A percentile compares a stretch with the other conserved stretches of the same genome.
Conservation (phyloP, 2,888 invertebrate genomes). For the Polydrusus cervinus region DNA sequence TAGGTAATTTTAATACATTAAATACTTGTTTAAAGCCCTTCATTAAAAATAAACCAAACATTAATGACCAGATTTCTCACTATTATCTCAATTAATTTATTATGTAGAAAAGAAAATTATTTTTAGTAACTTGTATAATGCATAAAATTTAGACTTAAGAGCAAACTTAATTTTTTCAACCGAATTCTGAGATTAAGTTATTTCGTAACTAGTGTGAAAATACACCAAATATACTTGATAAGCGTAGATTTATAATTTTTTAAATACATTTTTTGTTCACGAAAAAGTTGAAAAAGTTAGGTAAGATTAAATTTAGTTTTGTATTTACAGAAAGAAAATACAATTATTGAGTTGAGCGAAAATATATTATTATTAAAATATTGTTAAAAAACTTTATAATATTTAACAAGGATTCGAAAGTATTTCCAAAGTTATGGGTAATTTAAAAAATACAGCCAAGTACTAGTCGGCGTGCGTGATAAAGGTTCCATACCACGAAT, state of each 20-base stretch:
- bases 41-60: not conserved
- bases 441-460: no score
- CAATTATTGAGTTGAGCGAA: not conserved
- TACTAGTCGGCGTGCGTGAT: no score
- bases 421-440: no score
- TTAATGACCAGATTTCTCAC: constrained; percentile 15
- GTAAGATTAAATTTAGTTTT: constrained; percentile 10
- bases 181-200: constrained; percentile 16
- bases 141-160: not conserved
- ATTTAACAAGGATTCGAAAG: no score
- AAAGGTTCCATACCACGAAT: no score
- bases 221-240: constrained; percentile 39
- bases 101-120: constrained; percentile 20
- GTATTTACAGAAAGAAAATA: not conserved
- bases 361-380: not conserved
- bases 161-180: constrained; percentile 40
- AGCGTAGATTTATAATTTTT: constrained; percentile 23
- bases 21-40: no score
- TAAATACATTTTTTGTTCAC: not conserved
- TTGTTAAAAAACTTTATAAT: not conserved
- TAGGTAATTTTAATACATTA: no score
- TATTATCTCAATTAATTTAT: constrained; percentile 26
- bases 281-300: constrained; percentile 33
- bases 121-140: constrained; percentile 20
- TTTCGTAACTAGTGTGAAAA: constrained; percentile 13